Conservation (phyloP, 2,113 vertebrate species). For the Chamaetylas fuelleborni region DNA sequence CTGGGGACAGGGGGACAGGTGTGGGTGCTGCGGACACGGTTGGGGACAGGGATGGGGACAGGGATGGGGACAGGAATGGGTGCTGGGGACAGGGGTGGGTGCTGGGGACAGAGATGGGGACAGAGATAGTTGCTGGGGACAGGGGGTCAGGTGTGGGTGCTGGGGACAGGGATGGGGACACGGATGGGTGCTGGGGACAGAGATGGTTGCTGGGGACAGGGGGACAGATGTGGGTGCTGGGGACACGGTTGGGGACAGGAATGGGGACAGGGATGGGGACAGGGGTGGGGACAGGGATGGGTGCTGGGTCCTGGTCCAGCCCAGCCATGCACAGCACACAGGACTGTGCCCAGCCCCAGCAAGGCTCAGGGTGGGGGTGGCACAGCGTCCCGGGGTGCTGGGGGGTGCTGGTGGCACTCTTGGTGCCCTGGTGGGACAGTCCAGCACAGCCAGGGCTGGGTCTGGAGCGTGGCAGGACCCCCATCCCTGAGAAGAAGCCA, state of each 20-base stretch:
- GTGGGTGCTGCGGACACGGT: no score
- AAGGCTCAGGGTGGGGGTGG: background rate
- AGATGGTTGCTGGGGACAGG: no score
- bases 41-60: no score
- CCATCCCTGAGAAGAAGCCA: background rate
- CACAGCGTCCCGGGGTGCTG: accelerated
- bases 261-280: no score
- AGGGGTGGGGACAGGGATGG: background rate
- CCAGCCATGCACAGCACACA: accelerated
- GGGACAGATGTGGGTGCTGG: background rate
- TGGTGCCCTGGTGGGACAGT: accelerated
- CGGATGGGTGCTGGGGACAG: background rate
- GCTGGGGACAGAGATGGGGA: no score
- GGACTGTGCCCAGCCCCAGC: background rate
- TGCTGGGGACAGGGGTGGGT: background rate
- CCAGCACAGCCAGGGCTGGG: accelerated
- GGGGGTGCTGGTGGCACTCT: background rate
- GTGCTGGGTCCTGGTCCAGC: no score
- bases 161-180: no score
- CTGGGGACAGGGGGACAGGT: no score
- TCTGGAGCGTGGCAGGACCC: background rate
- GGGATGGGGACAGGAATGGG: no score
- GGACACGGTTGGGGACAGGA: background rate
- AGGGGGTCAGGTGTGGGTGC: no score
- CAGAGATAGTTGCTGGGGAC: background rate